phyloP scores from a whole-genome alignment of 2,113 vertebrate species.

The Thryonomys swinderianus region DNA sequence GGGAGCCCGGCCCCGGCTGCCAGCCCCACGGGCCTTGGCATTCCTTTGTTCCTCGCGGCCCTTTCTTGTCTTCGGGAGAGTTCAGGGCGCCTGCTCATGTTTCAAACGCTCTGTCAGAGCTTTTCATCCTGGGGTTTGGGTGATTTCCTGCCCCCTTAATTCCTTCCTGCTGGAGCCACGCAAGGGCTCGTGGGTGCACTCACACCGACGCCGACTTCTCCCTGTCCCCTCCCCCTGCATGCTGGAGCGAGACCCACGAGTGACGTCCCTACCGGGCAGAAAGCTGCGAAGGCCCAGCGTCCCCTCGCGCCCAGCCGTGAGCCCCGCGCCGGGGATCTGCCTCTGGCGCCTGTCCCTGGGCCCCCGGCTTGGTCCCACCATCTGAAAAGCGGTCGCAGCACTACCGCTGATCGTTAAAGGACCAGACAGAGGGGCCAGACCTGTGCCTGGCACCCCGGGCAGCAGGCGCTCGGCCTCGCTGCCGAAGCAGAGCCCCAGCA shows the following conservation, averaged over 20 bases:
- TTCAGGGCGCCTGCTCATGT: not conserved
- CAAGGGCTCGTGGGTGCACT: not conserved
- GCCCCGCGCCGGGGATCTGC: not conserved
- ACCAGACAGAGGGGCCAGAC: rapidly evolving
- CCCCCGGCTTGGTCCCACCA: not conserved
- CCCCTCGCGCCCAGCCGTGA: not conserved
- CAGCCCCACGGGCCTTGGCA: rapidly evolving
- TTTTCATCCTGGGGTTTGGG: not conserved
- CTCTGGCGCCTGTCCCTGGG: not conserved
- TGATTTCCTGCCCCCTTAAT: constrained; percentile 42
- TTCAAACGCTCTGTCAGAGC: constrained; percentile 7
- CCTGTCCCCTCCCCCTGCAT: not conserved
- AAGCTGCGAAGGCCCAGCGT: rapidly evolving
- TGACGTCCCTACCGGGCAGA: no score
- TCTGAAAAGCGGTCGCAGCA: not conserved
- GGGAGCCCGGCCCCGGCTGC: rapidly evolving
- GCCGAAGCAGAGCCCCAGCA: no score
- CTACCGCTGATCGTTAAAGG: rapidly evolving
- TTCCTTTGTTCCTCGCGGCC: not conserved
- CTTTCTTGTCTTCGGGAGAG: not conserved
- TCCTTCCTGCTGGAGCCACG: constrained; percentile 53
- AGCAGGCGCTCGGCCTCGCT: not conserved
- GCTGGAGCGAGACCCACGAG: no score
- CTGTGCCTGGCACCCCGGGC: rapidly evolving
- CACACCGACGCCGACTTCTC: not conserved